Conservation (phyloP, 2,113 vertebrate species). For the Stercorarius parasiticus region DNA sequence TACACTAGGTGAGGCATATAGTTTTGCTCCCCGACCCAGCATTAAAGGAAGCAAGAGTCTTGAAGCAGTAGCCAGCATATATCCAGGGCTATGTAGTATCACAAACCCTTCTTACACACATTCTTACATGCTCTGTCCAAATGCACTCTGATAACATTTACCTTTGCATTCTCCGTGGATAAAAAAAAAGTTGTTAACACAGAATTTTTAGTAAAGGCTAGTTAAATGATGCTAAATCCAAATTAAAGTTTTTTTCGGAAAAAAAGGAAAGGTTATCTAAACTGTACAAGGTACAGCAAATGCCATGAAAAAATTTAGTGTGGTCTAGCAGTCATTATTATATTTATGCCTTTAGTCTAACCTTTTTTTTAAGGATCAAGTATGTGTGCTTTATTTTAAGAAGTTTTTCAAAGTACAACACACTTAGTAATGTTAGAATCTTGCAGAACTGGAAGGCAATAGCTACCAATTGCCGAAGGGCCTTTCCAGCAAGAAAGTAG, state of each 20-base stretch:
- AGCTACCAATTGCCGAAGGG: background rate
- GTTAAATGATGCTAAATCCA: constrained; percentile 1
- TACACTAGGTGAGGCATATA: background rate
- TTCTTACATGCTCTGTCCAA: background rate
- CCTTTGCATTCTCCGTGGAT: background rate
- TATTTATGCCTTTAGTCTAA: background rate
- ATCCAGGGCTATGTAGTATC: background rate
- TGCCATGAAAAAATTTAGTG: background rate
- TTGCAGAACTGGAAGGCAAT: background rate
- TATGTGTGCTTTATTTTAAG: background rate
- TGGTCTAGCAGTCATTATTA: background rate
- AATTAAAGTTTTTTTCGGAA: background rate
- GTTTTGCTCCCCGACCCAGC: background rate
- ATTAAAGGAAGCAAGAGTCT: background rate
- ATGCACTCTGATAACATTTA: background rate
- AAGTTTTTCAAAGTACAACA: background rate
- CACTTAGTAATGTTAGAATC: background rate
- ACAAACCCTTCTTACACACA: background rate
- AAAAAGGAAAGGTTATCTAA: constrained; percentile 47
- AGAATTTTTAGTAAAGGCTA: background rate
- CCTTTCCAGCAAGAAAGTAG: background rate
- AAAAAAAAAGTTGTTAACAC: background rate
- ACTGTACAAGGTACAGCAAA: constrained; percentile 3
- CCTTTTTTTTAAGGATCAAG: background rate
- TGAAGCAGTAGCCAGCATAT: background rate